Evolutionary conservation across 2,888 invertebrate genomes (phyloP).

Genomic region (Cheilosia pagana): DNA sequence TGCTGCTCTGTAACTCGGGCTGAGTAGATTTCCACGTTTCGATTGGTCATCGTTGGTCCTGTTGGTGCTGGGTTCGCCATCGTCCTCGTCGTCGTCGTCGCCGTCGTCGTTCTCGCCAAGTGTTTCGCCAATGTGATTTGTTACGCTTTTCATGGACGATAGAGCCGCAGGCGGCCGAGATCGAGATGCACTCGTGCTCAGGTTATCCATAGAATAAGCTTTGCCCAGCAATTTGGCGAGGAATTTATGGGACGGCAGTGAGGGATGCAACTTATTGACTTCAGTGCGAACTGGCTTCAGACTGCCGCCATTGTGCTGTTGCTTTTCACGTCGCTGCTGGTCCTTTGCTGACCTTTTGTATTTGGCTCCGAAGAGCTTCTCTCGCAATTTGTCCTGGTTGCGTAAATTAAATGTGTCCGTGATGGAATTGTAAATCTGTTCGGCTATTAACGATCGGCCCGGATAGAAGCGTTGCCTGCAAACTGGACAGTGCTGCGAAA

Average conservation of each 20-base stretch:
- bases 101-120: conserved; percentile 20
- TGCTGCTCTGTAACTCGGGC: conserved; percentile 65
- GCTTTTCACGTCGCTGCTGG: conserved; percentile 45
- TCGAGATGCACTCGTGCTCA: conserved; percentile 77
- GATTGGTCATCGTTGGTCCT: conserved; percentile 43
- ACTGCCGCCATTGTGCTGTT: conserved; percentile 45
- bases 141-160: conserved; percentile 53
- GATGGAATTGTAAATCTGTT: conserved; percentile 85
- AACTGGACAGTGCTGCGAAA: conserved; percentile 86
- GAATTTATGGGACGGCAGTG: conserved; percentile 83
- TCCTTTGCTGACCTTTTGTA: conserved; percentile 68
- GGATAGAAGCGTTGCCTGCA: conserved; percentile 85
- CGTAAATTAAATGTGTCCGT: conserved; percentile 84
- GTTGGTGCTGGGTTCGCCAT: conserved; percentile 38
- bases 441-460: conserved; percentile 85
- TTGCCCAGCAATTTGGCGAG: conserved; percentile 84
- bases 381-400: conserved; percentile 83
- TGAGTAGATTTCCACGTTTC: conserved; percentile 29
- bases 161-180: conserved; percentile 28
- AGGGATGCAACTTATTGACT: conserved; percentile 68
- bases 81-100: conserved; percentile 41
- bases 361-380: conserved; percentile 83
- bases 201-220: conserved; percentile 84
- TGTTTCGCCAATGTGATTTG: conserved; percentile 44
- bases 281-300: conserved; percentile 51